A percentile compares a stretch with the other conserved stretches of the same genome.
Evolutionary conservation across 2,888 invertebrate genomes (phyloP).

Genomic region (Ochropleura plecta): DNA sequence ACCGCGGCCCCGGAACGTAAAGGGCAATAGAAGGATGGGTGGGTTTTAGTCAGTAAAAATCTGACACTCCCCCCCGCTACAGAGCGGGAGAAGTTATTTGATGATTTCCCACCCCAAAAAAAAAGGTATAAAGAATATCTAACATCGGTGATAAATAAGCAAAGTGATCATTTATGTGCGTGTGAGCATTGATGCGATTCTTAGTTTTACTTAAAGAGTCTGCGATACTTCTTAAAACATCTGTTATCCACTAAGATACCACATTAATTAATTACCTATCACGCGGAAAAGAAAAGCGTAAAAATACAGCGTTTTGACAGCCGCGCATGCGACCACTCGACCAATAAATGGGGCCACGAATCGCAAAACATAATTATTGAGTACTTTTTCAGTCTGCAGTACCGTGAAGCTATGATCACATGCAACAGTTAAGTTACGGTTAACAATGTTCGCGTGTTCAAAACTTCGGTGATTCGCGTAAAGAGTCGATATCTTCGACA

Average conservation of each 20-base stretch:
- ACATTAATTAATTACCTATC: neutral
- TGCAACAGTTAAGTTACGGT: slow-evolving; percentile 85
- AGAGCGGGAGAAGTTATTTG: too few species aligned
- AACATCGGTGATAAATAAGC: neutral
- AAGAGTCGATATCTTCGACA: slow-evolving; percentile 60
- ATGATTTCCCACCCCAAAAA: too few species aligned
- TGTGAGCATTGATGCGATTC: slow-evolving; percentile 12
- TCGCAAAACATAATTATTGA: slow-evolving; percentile 62
- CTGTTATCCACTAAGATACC: neutral
- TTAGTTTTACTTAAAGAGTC: neutral
- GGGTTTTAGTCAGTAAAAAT: too few species aligned
- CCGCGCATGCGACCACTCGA: slow-evolving; percentile 6
- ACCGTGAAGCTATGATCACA: slow-evolving; percentile 73
- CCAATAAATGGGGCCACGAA: slow-evolving; percentile 30
- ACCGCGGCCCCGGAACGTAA: too few species aligned
- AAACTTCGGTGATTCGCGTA: slow-evolving; percentile 67
- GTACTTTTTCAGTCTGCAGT: slow-evolving; percentile 64
- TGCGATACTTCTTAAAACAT: slow-evolving; percentile 16
- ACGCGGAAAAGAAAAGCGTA: slow-evolving; percentile 27
- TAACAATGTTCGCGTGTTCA: slow-evolving; percentile 77
- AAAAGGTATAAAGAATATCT: too few species aligned
- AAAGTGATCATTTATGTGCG: neutral
- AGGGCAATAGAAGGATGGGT: too few species aligned
- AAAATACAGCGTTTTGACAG: slow-evolving; percentile 25
- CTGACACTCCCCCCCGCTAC: too few species aligned